Percentiles rank a stretch among this genome's conserved stretches.
Evolutionary conservation across 2,888 invertebrate species (phyloP).

Genomic region (Elysia crispata): DNA sequence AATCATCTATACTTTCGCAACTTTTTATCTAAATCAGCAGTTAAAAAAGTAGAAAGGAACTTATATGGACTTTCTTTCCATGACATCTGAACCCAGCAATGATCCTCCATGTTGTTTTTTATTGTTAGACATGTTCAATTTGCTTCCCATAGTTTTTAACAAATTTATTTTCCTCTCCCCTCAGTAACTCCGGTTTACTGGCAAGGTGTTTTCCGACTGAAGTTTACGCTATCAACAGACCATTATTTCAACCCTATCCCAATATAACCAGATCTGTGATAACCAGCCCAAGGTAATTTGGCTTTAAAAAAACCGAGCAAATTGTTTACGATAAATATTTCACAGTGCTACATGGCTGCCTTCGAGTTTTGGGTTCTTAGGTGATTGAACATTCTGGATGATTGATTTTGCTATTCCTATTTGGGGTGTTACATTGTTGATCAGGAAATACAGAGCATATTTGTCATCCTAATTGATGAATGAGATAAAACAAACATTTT

Average conservation of each 20-base stretch:
- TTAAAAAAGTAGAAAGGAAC: not conserved
- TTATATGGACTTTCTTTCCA: not conserved
- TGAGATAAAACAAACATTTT: too few relatives aligned
- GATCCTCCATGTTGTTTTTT: too few relatives aligned
- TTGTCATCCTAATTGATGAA: not conserved
- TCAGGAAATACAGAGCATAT: too few relatives aligned
- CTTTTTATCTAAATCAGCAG: not conserved
- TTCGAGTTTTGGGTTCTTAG: too few relatives aligned
- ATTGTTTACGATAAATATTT: too few relatives aligned
- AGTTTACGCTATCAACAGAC: constrained; percentile 61
- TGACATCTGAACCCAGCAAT: too few relatives aligned
- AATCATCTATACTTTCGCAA: not conserved
- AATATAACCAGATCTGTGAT: constrained; percentile 80
- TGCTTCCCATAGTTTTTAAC: not conserved
- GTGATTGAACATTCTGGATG: too few relatives aligned
- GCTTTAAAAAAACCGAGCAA: too few relatives aligned
- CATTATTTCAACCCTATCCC: constrained; percentile 65
- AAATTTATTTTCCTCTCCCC: constrained; percentile 13
- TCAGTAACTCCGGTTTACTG: constrained; percentile 59
- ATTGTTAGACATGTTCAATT: too few relatives aligned
- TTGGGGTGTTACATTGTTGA: too few relatives aligned
- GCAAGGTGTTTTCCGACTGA: constrained; percentile 60
- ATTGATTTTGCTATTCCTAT: too few relatives aligned
- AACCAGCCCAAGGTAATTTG: constrained; percentile 81
- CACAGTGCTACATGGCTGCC: too few relatives aligned